Base-by-base conservation (phyloP, 2,888 invertebrate species). In the Drosophila maculinotata region DNA sequence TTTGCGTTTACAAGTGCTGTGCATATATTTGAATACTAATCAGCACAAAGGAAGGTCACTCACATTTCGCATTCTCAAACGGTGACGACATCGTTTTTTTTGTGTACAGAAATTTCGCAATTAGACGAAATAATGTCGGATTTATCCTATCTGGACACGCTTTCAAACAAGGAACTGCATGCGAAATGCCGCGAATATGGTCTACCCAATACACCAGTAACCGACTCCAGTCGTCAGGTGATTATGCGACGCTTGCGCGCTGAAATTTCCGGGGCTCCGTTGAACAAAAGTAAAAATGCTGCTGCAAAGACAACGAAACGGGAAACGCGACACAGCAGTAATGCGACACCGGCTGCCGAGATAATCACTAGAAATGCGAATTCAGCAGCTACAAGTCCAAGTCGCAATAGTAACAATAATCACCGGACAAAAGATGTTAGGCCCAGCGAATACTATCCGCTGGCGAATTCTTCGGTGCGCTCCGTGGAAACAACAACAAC, bases 171-270 rank as follows among this genome's bases (percentile, higher is more conserved):
- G 42, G 79, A 89, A 36, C 58, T 91, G 28, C 87, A 89, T 15
- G 56, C 74, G 33, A 88, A 88, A 57, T 89, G 91, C 49, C 39
- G 87, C 1, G 81, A 91, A 69, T 77, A 69, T 56, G 91, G 90
- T 0, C 65, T 91, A 28, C 90, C 91, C 0, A 91, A 90, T 71
- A 81, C 91, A 9, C 91, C 91, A 3, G 90, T 91, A 0, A 90
- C 91, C 0, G 89, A 89, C 30, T 89, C 90, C 1, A 91, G 89
- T 44, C 87, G 90, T 1, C 83, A 88, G 48, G 62, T 91, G 4
- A 73, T 91, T 3, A 76, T 91, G 6, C 86, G 85, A 15, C 85
- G 86, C 14, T 62, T 91, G 12, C 86, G 84, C 3, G 60, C 68
- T 1, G 70, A 77, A 3, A 90, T 91, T 42, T 68, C 81, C 2